Percentiles rank a stretch among this genome's conserved stretches.
Evolutionary conservation across 2,888 invertebrate species (phyloP).

Genomic region (Eupithecia insigniata): DNA sequence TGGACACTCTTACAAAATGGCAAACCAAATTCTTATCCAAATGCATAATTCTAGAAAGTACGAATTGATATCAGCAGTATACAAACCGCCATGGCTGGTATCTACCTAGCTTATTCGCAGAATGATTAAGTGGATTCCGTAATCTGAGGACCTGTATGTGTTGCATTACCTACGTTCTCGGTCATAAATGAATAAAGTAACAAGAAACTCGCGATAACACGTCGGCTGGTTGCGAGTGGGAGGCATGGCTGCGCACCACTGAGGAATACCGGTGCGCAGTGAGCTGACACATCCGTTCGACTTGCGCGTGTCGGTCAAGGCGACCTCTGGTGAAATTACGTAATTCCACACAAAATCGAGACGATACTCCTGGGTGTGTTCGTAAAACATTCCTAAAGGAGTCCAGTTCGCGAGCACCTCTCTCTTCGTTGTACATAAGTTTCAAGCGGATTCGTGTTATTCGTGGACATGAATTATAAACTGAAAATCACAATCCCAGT

Average conservation of each 20-base stretch:
- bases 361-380: constrained; percentile 78
- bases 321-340: constrained; percentile 82
- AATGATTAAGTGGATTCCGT: constrained; percentile 66
- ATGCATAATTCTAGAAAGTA: constrained; percentile 39
- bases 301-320: constrained; percentile 82
- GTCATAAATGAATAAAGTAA: constrained; percentile 76
- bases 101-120: constrained; percentile 55
- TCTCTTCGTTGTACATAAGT: constrained; percentile 56
- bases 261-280: constrained; percentile 78
- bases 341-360: constrained; percentile 76
- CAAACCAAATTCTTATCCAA: constrained; percentile 6
- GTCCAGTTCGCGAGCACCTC: constrained; percentile 65
- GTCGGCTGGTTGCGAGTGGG: constrained; percentile 72
- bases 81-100: constrained; percentile 53
- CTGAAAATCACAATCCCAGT: constrained; percentile 80
- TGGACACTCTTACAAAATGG: neutral
- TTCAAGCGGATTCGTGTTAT: constrained; percentile 45
- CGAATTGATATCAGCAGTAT: constrained; percentile 48
- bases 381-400: constrained; percentile 65
- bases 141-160: constrained; percentile 73
- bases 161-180: constrained; percentile 61
- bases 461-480: constrained; percentile 77
- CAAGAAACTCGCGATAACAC: constrained; percentile 79
- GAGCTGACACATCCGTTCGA: constrained; percentile 80
- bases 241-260: constrained; percentile 75